A percentile compares a stretch with the other conserved stretches of the same genome.
Evolutionary conservation across 2,888 invertebrate genomes (phyloP).

Genomic region (Polia nebulosa): DNA sequence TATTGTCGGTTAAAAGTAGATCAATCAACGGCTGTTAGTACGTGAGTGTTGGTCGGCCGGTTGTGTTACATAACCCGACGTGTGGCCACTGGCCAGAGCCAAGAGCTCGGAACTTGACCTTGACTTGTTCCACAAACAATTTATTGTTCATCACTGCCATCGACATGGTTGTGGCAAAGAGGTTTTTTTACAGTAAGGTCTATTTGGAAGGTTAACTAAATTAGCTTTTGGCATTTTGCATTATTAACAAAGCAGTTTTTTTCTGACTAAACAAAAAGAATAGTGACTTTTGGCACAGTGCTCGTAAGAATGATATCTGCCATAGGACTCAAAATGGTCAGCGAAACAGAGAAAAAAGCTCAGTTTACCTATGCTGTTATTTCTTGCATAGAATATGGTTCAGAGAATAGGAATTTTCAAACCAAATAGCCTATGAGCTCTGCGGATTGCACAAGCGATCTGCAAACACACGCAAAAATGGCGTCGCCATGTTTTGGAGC

Average conservation of each 20-base stretch:
- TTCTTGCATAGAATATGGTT: constrained; percentile 11
- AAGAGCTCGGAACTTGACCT: constrained; percentile 82
- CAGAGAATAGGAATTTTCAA: constrained; percentile 25
- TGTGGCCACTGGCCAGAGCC: constrained; percentile 72
- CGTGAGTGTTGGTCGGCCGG: constrained; percentile 49
- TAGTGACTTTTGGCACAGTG: no score
- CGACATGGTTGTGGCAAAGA: background rate
- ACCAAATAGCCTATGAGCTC: constrained; percentile 23
- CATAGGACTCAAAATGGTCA: background rate
- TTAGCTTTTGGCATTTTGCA: no score
- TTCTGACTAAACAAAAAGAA: background rate
- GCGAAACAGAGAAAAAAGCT: background rate
- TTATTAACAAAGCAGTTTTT: background rate
- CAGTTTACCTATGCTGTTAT: background rate
- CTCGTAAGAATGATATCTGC: background rate
- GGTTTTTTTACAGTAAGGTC: background rate
- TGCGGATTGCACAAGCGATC: constrained; percentile 40
- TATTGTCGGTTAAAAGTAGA: constrained; percentile 59
- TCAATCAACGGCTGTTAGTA: constrained; percentile 60
- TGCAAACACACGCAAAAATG: constrained; percentile 37
- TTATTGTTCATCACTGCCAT: constrained; percentile 43
- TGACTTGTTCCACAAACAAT: constrained; percentile 65
- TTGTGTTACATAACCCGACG: constrained; percentile 77
- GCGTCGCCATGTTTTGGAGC: constrained; percentile 19
- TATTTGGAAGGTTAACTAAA: background rate